Conservation (phyloP, 2,113 vertebrate genomes). For the Petaurus breviceps region DNA sequence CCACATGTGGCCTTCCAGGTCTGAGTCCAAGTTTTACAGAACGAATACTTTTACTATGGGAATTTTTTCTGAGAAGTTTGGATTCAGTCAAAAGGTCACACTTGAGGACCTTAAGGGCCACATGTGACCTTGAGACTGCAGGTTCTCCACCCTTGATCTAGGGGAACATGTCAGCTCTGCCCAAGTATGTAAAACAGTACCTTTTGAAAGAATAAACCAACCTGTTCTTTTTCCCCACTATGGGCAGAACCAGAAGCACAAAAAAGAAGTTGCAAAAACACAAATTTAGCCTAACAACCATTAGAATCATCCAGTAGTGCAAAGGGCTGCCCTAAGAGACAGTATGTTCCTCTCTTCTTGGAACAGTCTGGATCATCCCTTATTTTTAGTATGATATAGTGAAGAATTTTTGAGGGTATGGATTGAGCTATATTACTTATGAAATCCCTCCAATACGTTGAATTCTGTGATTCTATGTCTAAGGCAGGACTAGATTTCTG, state of each 20-base stretch:
- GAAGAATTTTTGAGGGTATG: not conserved
- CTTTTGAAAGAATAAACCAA: not conserved
- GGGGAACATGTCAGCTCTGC: not conserved
- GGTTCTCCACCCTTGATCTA: too few relatives aligned
- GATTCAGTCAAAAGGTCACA: too few relatives aligned
- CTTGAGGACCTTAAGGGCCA: too few relatives aligned
- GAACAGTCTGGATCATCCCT: not conserved
- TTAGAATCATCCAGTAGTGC: not conserved
- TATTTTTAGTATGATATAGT: not conserved
- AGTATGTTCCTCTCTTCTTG: not conserved
- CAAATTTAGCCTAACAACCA: not conserved
- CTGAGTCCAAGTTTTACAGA: too few relatives aligned
- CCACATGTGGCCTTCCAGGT: too few relatives aligned
- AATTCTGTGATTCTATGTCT: not conserved
- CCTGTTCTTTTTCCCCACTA: not conserved
- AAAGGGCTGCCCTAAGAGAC: not conserved
- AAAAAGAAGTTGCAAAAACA: not conserved
- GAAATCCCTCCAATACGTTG: not conserved
- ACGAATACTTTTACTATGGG: too few relatives aligned
- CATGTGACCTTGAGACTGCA: too few relatives aligned
- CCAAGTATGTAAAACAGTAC: not conserved
- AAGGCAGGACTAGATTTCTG: not conserved
- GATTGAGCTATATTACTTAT: not conserved
- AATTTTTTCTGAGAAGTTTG: too few relatives aligned
- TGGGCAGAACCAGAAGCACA: not conserved